Percentiles rank a stretch among this genome's conserved stretches.
These are phyloP conservation scores for Sitobion miscanthi DNA, from an alignment of 1,140 invertebrate species.

Conservation along the genomic window DNA sequence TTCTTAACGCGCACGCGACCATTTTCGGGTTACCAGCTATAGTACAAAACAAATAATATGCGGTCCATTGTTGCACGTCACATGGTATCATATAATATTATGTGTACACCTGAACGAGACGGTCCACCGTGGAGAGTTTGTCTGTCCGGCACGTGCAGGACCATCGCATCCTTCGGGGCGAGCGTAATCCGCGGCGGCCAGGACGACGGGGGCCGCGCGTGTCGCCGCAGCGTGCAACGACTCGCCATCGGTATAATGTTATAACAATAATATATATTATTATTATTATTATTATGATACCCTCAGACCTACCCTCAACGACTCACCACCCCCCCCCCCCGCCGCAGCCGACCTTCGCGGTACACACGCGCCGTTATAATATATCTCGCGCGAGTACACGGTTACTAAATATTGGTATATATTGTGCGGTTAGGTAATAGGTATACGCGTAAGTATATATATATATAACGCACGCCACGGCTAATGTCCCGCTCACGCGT, in stretches of 20 bases:
- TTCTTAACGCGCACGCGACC: neutral
- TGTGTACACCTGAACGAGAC: neutral
- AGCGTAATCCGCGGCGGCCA: neutral
- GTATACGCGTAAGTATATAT: too few relatives aligned
- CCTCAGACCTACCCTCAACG: neutral
- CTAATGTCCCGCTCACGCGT: too few relatives aligned
- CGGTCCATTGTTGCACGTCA: neutral
- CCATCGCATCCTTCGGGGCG: neutral
- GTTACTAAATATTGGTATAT: neutral
- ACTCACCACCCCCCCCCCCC: neutral
- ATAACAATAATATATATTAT: neutral
- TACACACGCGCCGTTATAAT: neutral
- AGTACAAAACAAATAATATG: neutral
- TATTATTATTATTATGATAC: conserved; percentile 10
- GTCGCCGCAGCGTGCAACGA: neutral
- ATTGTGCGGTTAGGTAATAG: neutral
- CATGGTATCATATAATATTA: neutral
- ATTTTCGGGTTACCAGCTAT: neutral
- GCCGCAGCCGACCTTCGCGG: too few relatives aligned
- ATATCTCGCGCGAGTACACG: too few relatives aligned
- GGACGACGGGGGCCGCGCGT: neutral
- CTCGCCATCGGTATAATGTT: neutral
- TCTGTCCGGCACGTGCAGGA: neutral
- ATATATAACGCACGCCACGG: neutral
- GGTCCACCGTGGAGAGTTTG: neutral